A percentile compares a stretch with the other conserved stretches of the same genome.
Conservation (phyloP, 1,140 invertebrate genomes). For the Psilanteris sp. region DNA sequence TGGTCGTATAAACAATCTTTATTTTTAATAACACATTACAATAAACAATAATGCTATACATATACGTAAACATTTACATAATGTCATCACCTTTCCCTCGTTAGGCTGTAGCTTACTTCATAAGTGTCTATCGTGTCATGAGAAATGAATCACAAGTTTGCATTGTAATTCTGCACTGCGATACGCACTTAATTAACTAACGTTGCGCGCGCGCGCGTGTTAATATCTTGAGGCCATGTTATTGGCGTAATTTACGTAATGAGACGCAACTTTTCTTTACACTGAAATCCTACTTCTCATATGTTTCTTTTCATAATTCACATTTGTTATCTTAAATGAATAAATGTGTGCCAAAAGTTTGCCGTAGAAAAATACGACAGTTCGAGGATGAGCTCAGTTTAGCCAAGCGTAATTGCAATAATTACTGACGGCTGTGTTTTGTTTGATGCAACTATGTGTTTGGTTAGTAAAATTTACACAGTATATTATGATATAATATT, state of each 20-base stretch:
- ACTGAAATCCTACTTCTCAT: conserved; percentile 43
- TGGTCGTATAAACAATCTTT: too few species aligned
- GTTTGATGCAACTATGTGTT: too few species aligned
- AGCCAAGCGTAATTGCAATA: conserved; percentile 15
- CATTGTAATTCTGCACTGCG: conserved; percentile 21
- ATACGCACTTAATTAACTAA: conserved; percentile 34
- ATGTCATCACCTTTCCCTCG: conserved; percentile 44
- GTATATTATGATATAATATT: too few species aligned
- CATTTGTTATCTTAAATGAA: conserved; percentile 41
- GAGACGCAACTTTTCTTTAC: conserved; percentile 36
- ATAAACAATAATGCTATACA: conserved; percentile 30
- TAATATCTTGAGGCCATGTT: conserved; percentile 31
- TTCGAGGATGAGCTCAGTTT: conserved; percentile 22
- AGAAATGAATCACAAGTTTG: conserved; percentile 41
- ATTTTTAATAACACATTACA: too few species aligned
- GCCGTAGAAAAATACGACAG: conserved; percentile 26
- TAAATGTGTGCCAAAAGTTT: conserved; percentile 47
- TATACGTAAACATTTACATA: conserved; percentile 30
- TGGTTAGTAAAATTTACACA: too few species aligned
- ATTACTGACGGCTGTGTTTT: too few species aligned
- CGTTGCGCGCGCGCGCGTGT: too few species aligned
- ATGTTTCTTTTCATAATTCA: conserved; percentile 45
- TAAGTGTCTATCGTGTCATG: conserved; percentile 45
- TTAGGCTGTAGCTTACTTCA: conserved; percentile 35
- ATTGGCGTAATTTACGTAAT: conserved; percentile 36